phyloP scores from a whole-genome alignment of 2,113 vertebrate genomes.

The Dolichotis patagonum region DNA sequence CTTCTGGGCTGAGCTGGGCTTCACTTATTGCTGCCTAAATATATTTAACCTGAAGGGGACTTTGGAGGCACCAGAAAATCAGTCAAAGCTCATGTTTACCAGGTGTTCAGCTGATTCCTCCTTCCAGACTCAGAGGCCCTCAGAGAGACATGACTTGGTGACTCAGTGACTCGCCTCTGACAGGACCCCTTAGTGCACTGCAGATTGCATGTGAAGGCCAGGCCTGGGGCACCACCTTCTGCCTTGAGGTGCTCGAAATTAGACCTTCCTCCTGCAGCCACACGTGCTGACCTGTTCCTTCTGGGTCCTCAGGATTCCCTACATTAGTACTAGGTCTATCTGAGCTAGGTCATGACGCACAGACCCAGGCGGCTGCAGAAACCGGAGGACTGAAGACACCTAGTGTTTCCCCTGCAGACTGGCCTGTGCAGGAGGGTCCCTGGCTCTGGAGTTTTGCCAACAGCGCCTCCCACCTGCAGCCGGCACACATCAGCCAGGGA shows the following conservation, averaged over 20 bases:
- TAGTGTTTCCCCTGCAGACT: background rate
- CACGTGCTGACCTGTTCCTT: background rate
- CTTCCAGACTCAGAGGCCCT: background rate
- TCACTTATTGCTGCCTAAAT: background rate
- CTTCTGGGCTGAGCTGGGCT: background rate
- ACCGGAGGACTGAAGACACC: background rate
- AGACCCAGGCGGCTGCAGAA: background rate
- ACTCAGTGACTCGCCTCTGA: background rate
- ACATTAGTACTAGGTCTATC: background rate
- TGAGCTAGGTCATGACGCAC: background rate
- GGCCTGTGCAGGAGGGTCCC: background rate
- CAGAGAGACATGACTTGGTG: background rate
- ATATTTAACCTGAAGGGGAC: background rate
- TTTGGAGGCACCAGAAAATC: constrained; percentile 15
- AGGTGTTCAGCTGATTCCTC: background rate
- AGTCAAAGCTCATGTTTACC: background rate
- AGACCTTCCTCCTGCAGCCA: background rate
- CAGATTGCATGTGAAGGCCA: background rate
- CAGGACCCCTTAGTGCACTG: background rate
- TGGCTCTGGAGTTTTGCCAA: background rate
- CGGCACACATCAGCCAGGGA: background rate
- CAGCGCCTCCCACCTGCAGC: background rate
- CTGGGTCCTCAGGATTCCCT: background rate
- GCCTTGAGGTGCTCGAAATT: background rate
- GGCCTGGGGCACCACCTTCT: background rate